Percentiles rank a stretch among this genome's conserved stretches.
These are phyloP conservation scores for Petromus typicus DNA, from an alignment of 2,113 vertebrate species.

Conservation along the genomic window DNA sequence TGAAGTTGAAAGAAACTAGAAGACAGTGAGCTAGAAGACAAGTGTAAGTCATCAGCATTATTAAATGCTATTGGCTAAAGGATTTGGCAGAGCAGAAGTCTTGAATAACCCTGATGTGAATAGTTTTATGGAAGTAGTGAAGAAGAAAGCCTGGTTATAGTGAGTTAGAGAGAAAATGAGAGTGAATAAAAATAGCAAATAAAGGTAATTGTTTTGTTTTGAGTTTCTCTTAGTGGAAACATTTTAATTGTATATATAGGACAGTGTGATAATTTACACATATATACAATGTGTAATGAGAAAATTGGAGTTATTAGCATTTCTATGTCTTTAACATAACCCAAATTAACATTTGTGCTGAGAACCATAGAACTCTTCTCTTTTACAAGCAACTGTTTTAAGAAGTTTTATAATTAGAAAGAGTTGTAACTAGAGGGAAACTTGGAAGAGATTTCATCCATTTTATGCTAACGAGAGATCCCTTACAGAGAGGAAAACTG, in stretches of 20 bases:
- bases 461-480: not conserved
- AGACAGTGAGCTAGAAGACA: not conserved
- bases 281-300: not conserved
- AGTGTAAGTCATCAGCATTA: not conserved
- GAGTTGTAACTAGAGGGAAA: not conserved
- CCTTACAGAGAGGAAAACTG: not conserved
- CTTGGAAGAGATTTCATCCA: not conserved
- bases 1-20: not conserved
- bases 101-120: not conserved
- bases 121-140: not conserved
- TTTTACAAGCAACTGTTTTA: not conserved
- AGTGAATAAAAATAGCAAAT: not conserved
- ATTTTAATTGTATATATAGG: not conserved
- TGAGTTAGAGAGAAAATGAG: not conserved
- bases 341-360: not conserved
- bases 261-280: no score
- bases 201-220: not conserved
- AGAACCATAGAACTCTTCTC: not conserved
- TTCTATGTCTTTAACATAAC: not conserved
- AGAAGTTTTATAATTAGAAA: not conserved
- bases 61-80: not conserved
- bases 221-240: not conserved
- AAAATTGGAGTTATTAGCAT: not conserved
- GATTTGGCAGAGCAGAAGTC: not conserved
- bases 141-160: not conserved